phyloP scores from a whole-genome alignment of 2,113 vertebrate genomes.

The Sphyrna mokarran region DNA sequence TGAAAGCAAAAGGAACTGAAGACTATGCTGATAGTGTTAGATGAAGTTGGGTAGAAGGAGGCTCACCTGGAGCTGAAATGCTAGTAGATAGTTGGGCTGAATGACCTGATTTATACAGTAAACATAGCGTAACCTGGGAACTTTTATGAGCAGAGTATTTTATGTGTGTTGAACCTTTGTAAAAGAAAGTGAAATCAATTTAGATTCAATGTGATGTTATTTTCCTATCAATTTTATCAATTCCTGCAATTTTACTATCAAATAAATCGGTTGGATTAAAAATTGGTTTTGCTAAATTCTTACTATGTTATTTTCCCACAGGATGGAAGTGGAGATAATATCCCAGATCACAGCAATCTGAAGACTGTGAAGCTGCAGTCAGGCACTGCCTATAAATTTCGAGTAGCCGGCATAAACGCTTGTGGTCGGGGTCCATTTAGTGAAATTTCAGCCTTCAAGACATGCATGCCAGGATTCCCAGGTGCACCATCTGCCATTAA shows the following conservation, averaged over 20 bases:
- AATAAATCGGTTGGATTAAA: too few species aligned
- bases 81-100: background rate
- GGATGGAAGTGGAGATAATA: slow-evolving; percentile 33
- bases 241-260: too few species aligned
- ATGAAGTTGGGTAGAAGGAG: too few species aligned
- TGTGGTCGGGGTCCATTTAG: slow-evolving; percentile 85
- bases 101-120: background rate
- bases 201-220: background rate
- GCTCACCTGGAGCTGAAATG: too few species aligned
- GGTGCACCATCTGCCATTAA: slow-evolving; percentile 92
- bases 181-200: background rate
- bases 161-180: background rate
- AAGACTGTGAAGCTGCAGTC: slow-evolving; percentile 75
- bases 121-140: background rate
- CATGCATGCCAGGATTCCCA: slow-evolving; percentile 91
- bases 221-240: too few species aligned
- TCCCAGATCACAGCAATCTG: slow-evolving; percentile 68
- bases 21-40: too few species aligned
- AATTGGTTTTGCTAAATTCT: too few species aligned
- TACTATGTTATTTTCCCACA: background rate
- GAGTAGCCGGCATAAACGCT: slow-evolving; percentile 85
- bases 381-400: slow-evolving; percentile 81
- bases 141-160: background rate
- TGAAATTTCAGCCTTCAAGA: slow-evolving; percentile 86
- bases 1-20: too few species aligned